Evolutionary conservation across 2,113 vertebrate species (phyloP).

Genomic region (Hydrolagus affinis): DNA sequence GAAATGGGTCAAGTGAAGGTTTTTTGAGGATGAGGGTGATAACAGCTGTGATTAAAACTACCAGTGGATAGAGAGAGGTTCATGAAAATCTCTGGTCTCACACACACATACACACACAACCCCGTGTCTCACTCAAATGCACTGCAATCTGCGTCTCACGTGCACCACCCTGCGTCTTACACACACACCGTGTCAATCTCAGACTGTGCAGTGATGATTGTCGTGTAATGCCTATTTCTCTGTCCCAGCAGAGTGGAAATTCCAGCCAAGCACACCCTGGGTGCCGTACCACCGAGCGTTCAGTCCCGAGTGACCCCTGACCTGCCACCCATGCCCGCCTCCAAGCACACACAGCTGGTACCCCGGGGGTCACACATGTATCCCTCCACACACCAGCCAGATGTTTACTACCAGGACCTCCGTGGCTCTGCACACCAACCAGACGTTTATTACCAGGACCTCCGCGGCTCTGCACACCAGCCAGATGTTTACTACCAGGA

Average conservation of each 20-base stretch:
- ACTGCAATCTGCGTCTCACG: too few relatives aligned
- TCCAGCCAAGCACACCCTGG: constrained; percentile 62
- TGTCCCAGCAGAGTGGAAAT: constrained; percentile 63
- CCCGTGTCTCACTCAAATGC: too few relatives aligned
- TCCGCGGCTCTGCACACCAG: constrained; percentile 54
- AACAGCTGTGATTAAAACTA: too few relatives aligned
- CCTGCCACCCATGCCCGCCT: constrained; percentile 63
- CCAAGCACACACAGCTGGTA: constrained; percentile 77
- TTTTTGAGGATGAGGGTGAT: too few relatives aligned
- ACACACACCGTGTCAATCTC: too few relatives aligned
- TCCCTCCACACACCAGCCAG: constrained; percentile 60
- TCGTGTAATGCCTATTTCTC: neutral
- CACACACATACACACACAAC: too few relatives aligned
- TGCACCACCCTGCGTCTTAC: too few relatives aligned
- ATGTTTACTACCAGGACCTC: constrained; percentile 77
- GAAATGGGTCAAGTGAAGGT: too few relatives aligned
- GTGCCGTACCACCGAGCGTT: constrained; percentile 69
- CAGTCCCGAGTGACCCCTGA: constrained; percentile 70
- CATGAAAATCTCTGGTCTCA: too few relatives aligned
- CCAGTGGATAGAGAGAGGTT: too few relatives aligned
- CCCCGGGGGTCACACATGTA: constrained; percentile 76
- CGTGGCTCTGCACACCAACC: constrained; percentile 55
- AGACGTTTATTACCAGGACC: constrained; percentile 77
- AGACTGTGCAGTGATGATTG: too few relatives aligned
- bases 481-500: constrained; percentile 80